phyloP scores from a whole-genome alignment of 2,797 vertebrate species.

The Hozukius guyotensis region DNA sequence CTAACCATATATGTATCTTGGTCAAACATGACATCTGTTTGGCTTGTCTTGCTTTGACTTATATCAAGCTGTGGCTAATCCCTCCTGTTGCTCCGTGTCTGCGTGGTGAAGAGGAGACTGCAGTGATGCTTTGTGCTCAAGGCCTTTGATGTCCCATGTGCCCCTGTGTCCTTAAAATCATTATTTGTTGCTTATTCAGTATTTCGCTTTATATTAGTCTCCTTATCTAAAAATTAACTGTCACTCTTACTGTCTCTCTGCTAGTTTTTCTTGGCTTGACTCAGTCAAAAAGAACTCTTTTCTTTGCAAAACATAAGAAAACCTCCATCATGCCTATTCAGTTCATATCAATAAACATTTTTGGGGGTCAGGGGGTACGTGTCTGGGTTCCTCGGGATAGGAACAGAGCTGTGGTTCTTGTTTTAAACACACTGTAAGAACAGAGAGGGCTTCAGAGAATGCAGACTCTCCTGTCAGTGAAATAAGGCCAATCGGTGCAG shows the following conservation, averaged over 20 bases:
- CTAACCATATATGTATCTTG: slow-evolving; percentile 32
- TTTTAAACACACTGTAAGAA: slow-evolving; percentile 66
- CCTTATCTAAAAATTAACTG: neutral
- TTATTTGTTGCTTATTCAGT: neutral
- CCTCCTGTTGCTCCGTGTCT: slow-evolving; percentile 40
- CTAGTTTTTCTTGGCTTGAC: neutral
- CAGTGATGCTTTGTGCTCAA: slow-evolving; percentile 24
- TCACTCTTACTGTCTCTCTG: neutral
- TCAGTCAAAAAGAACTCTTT: neutral
- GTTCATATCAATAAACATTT: slow-evolving; percentile 44
- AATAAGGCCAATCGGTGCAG: slow-evolving; percentile 59
- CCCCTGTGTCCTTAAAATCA: neutral
- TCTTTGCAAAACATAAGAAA: slow-evolving; percentile 12
- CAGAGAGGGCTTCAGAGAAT: slow-evolving; percentile 44
- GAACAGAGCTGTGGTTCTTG: slow-evolving; percentile 61
- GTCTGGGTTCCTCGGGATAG: slow-evolving; percentile 46
- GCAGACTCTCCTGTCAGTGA: slow-evolving; percentile 62
- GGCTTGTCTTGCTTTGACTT: slow-evolving; percentile 52
- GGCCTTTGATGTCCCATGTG: slow-evolving; percentile 28
- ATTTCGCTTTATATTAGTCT: neutral
- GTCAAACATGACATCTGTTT: slow-evolving; percentile 57
- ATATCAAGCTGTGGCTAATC: slow-evolving; percentile 53
- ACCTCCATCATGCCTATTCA: slow-evolving; percentile 3
- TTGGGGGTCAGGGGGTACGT: slow-evolving; percentile 39
- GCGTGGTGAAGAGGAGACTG: slow-evolving; percentile 29